A percentile compares a stretch with the other conserved stretches of the same genome.
phyloP scores from a whole-genome alignment of 2,113 vertebrate genomes.

The Cromileptes altivelis region DNA sequence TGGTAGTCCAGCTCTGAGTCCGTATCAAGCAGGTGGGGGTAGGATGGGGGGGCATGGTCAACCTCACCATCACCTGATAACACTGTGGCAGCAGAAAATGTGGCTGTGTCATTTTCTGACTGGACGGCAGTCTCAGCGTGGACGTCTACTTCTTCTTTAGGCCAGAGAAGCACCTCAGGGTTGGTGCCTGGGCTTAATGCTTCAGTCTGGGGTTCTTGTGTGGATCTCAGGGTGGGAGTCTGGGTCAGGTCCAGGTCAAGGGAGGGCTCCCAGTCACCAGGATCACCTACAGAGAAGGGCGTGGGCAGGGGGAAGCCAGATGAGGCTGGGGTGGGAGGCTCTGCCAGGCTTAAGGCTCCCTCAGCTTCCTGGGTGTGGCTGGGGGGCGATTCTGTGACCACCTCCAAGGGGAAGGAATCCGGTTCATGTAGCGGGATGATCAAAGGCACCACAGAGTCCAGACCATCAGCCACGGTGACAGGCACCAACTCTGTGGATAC shows the following conservation, averaged over 20 bases:
- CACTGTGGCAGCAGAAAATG: slow-evolving; percentile 91
- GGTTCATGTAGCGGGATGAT: slow-evolving; percentile 51
- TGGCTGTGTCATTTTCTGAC: slow-evolving; percentile 88
- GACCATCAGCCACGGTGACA: slow-evolving; percentile 55
- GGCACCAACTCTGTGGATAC: slow-evolving; percentile 36
- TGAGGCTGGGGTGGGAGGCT: slow-evolving; percentile 67
- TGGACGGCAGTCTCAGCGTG: slow-evolving; percentile 28
- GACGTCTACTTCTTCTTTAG: slow-evolving; percentile 73
- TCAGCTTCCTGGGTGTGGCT: slow-evolving; percentile 66
- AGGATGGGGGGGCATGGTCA: slow-evolving; percentile 86
- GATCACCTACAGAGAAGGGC: slow-evolving; percentile 71
- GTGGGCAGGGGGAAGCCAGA: slow-evolving; percentile 70
- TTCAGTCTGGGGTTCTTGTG: slow-evolving; percentile 27
- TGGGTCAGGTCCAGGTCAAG: slow-evolving; percentile 68
- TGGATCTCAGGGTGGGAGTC: slow-evolving; percentile 47
- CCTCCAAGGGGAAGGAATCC: slow-evolving; percentile 44
- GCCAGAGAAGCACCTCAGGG: slow-evolving; percentile 81
- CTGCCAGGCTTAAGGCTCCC: slow-evolving; percentile 57
- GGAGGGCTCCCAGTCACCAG: slow-evolving; percentile 57
- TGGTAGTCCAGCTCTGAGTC: slow-evolving; percentile 92
- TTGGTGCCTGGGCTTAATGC: slow-evolving; percentile 65
- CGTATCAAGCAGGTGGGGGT: slow-evolving; percentile 86
- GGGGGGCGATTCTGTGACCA: slow-evolving; percentile 60
- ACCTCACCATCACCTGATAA: slow-evolving; percentile 95
- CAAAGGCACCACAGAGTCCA: slow-evolving; percentile 57